Evolutionary conservation across 2,113 vertebrate genomes (phyloP).

Genomic region (Epinephelus lanceolatus): DNA sequence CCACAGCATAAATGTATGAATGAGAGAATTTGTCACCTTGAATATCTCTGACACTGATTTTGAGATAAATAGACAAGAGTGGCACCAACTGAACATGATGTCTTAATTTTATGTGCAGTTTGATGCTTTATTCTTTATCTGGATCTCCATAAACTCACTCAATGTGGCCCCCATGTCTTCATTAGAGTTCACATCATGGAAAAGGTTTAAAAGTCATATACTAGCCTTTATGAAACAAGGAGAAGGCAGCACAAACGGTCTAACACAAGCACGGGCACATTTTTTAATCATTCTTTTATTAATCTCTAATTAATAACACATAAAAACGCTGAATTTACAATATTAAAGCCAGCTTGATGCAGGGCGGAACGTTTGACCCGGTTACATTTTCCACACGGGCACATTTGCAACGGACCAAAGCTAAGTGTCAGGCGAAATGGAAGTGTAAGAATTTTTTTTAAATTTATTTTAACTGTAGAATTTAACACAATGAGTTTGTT

Average conservation of each 20-base stretch:
- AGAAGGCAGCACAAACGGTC: neutral
- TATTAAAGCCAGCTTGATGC: neutral
- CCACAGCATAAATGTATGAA: neutral
- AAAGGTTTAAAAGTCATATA: neutral
- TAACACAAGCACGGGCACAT: too few species aligned
- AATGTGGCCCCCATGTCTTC: neutral
- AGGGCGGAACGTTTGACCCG: conserved; percentile 6
- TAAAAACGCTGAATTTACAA: too few species aligned
- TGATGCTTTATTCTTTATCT: neutral
- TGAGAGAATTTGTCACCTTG: neutral
- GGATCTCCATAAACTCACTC: neutral
- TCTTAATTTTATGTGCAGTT: neutral
- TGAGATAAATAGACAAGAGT: neutral
- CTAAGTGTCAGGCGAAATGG: conserved; percentile 47
- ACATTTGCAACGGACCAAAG: neutral
- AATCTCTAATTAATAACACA: neutral
- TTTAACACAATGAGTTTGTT: neutral
- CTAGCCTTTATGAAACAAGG: neutral
- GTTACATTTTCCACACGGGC: conserved; percentile 52
- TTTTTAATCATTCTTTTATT: too few species aligned
- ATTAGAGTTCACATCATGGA: neutral
- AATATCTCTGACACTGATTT: neutral
- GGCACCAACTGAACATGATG: neutral
- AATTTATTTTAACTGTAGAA: neutral
- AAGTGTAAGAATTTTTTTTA: conserved; percentile 66